These are phyloP conservation scores for Suillia variegata DNA, from an alignment of 2,888 invertebrate genomes.

Conservation along the genomic window DNA sequence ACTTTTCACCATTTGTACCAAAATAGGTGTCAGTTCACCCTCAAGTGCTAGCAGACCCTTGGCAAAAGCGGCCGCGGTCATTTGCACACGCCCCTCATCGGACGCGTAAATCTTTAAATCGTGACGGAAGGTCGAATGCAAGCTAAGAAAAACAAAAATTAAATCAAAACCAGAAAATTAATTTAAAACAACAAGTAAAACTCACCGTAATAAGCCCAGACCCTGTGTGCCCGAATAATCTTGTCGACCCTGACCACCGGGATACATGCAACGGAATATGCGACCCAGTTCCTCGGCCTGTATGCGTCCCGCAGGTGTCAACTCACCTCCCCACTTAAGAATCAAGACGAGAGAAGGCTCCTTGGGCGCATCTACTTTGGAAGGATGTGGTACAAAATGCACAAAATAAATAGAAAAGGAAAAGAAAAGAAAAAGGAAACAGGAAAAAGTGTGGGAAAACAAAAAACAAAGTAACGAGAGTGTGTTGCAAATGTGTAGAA, in stretches of 20 bases:
- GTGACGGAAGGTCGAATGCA: constrained; percentile 98
- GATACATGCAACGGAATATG: constrained; percentile 99
- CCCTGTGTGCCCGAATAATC: constrained; percentile 95
- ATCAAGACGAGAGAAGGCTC: constrained; percentile 96
- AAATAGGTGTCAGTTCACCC: constrained; percentile 96
- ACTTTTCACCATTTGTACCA: constrained; percentile 99
- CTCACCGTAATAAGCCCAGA: constrained; percentile 80
- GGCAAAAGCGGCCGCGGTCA: constrained; percentile 99
- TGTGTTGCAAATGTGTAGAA: constrained; percentile 4
- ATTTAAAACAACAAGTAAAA: no score
- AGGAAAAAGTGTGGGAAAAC: background rate
- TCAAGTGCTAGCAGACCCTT: constrained; percentile 97
- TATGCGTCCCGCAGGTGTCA: constrained; percentile 96
- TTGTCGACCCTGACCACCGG: constrained; percentile 93
- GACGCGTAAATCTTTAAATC: constrained; percentile 99
- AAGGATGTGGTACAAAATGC: background rate
- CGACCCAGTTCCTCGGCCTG: constrained; percentile 97
- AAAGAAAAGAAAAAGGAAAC: constrained; percentile 18
- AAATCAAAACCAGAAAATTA: no score
- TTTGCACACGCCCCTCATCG: constrained; percentile 98
- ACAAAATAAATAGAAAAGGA: constrained; percentile 13
- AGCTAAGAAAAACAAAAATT: constrained; percentile 50
- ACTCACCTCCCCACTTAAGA: constrained; percentile 98
- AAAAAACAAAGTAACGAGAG: background rate
- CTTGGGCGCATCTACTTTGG: constrained; percentile 74